phyloP scores from a whole-genome alignment of 2,888 invertebrate genomes.

The Clepsis dumicolana region DNA sequence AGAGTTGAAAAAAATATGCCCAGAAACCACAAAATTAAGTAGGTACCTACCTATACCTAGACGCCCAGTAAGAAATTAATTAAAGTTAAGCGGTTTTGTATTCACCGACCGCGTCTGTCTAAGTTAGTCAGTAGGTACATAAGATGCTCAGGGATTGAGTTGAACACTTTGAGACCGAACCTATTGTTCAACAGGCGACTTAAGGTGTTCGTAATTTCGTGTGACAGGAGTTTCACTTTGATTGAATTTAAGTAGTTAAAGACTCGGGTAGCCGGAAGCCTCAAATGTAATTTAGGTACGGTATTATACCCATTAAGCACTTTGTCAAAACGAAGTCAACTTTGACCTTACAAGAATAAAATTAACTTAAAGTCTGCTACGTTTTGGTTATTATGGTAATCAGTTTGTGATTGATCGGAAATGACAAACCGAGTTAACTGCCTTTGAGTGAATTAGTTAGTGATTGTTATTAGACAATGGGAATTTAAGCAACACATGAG shows the following conservation, averaged over 20 bases:
- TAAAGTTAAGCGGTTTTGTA: slow-evolving; percentile 60
- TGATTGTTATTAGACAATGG: neutral
- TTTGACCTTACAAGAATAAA: neutral
- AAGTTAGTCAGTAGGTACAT: slow-evolving; percentile 65
- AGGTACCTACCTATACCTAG: neutral
- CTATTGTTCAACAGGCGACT: slow-evolving; percentile 66
- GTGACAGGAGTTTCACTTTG: slow-evolving; percentile 55
- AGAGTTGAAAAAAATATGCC: neutral
- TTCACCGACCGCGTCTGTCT: slow-evolving; percentile 53
- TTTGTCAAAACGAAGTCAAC: slow-evolving; percentile 2
- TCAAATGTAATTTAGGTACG: slow-evolving; percentile 12
- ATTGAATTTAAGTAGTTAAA: slow-evolving; percentile 60
- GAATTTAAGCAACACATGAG: neutral
- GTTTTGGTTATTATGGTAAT: neutral
- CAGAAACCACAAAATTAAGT: neutral
- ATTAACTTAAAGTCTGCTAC: neutral
- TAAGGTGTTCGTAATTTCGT: slow-evolving; percentile 60
- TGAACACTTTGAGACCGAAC: slow-evolving; percentile 61
- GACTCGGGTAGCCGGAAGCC: slow-evolving; percentile 44
- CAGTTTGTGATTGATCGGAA: neutral
- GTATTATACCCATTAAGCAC: slow-evolving; percentile 15
- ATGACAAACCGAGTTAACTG: neutral
- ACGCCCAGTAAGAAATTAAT: slow-evolving; percentile 62
- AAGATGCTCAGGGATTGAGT: slow-evolving; percentile 64
- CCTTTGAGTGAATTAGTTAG: neutral